phyloP scores from a whole-genome alignment of 2,113 vertebrate genomes.

The Tachysurus vachellii region DNA sequence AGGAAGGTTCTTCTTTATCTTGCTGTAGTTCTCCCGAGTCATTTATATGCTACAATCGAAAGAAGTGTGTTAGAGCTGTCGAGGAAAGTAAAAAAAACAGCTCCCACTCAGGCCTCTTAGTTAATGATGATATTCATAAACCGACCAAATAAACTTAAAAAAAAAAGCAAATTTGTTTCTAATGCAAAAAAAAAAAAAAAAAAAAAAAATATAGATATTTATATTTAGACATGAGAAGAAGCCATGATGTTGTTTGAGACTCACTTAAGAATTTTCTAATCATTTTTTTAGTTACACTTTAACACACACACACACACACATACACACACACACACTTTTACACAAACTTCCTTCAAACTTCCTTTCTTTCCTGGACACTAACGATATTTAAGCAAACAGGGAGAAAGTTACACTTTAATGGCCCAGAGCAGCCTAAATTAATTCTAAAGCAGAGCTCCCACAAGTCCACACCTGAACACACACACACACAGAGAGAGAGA shows the following conservation, averaged over 20 bases:
- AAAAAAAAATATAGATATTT: not conserved
- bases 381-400: slow-evolving; percentile 57
- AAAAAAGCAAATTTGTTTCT: not conserved
- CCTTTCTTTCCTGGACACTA: slow-evolving; percentile 46
- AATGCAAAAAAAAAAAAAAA: not conserved
- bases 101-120: slow-evolving; percentile 9
- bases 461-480: not conserved
- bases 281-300: slow-evolving; percentile 47
- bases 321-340: too few relatives aligned
- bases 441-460: slow-evolving; percentile 58
- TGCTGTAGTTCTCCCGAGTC: slow-evolving; percentile 15
- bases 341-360: slow-evolving; percentile 33
- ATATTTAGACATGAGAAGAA: not conserved
- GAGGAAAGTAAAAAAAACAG: not conserved
- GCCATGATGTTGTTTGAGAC: not conserved
- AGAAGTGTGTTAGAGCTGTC: slow-evolving; percentile 33
- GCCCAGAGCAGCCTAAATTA: slow-evolving; percentile 55
- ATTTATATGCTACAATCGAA: not conserved
- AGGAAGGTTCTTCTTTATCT: not conserved
- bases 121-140: slow-evolving; percentile 32
- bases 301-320: not conserved
- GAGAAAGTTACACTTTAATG: slow-evolving; percentile 56
- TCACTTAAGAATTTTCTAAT: not conserved
- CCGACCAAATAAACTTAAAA: slow-evolving; percentile 2
- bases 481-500: too few relatives aligned